Conservation (phyloP, 1,140 invertebrate genomes). For the Drosophila kurseongensis region DNA sequence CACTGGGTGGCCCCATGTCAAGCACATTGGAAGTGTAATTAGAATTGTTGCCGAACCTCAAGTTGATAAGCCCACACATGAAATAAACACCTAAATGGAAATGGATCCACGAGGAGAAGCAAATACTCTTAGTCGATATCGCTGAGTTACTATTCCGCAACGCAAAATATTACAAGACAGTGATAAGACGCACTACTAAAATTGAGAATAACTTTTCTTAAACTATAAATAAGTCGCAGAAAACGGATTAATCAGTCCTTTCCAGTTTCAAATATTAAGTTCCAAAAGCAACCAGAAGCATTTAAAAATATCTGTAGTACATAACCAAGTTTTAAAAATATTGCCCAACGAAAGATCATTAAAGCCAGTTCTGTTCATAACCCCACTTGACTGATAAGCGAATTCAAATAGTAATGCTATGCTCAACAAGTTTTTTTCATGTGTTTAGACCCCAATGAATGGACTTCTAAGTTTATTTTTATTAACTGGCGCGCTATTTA, state of each 20-base stretch:
- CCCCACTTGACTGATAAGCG: conserved; percentile 32
- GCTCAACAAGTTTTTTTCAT: not conserved
- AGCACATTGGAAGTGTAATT: conserved; percentile 42
- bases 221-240: not conserved
- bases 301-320: too few relatives aligned
- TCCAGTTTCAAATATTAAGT: not conserved
- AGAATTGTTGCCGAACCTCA: conserved; percentile 48
- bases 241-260: not conserved
- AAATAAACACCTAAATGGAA: conserved; percentile 11
- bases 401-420: conserved; percentile 14
- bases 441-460: conserved; percentile 22
- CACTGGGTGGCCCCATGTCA: conserved; percentile 30
- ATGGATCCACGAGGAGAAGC: conserved; percentile 12
- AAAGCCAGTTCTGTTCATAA: conserved; percentile 5
- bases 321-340: not conserved
- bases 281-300: not conserved
- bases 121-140: conserved; percentile 8
- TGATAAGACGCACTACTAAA: too few relatives aligned
- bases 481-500: conserved; percentile 2
- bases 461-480: conserved; percentile 23
- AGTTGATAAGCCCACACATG: conserved; percentile 26
- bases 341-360: conserved; percentile 1
- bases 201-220: not conserved
- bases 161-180: too few relatives aligned
- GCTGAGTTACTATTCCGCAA: too few relatives aligned